Conservation (phyloP, 2,888 invertebrate genomes). For the Ditylenchus weischeri region DNA sequence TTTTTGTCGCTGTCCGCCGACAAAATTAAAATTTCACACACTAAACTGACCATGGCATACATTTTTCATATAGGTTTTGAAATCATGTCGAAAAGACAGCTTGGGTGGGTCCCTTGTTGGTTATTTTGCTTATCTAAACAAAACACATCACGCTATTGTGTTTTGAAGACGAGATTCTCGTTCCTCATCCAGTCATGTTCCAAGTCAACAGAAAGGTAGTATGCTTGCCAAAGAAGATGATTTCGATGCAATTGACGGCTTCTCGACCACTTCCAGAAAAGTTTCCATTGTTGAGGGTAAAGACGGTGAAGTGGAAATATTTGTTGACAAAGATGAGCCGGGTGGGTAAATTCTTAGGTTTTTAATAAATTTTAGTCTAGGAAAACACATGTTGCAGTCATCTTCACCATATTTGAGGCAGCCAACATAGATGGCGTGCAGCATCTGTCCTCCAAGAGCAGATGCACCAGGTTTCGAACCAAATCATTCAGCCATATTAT, state of each 20-base stretch:
- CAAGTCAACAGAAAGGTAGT: background rate
- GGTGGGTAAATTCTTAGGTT: no score
- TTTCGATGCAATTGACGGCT: constrained; percentile 8
- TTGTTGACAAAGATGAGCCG: constrained; percentile 21
- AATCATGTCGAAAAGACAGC: no score
- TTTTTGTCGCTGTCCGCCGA: no score
- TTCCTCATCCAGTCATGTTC: background rate
- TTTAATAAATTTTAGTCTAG: no score
- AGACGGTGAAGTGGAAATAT: constrained; percentile 17
- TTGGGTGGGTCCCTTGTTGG: no score
- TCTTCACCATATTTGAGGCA: constrained; percentile 48
- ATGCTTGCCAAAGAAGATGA: constrained; percentile 14
- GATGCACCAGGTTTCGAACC: constrained; percentile 34
- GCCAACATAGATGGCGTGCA: constrained; percentile 56
- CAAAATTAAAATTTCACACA: no score
- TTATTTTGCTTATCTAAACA: no score
- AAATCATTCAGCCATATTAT: background rate
- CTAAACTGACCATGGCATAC: no score
- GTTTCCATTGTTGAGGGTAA: constrained; percentile 15
- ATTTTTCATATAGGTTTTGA: no score
- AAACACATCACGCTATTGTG: background rate
- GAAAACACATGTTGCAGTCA: constrained; percentile 11
- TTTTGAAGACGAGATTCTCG: background rate
- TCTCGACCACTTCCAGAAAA: constrained; percentile 7
- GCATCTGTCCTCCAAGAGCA: constrained; percentile 45